Percentiles rank a stretch among this genome's conserved stretches.
Evolutionary conservation across 2,113 vertebrate genomes (phyloP).

Genomic region (Phycodurus eques): DNA sequence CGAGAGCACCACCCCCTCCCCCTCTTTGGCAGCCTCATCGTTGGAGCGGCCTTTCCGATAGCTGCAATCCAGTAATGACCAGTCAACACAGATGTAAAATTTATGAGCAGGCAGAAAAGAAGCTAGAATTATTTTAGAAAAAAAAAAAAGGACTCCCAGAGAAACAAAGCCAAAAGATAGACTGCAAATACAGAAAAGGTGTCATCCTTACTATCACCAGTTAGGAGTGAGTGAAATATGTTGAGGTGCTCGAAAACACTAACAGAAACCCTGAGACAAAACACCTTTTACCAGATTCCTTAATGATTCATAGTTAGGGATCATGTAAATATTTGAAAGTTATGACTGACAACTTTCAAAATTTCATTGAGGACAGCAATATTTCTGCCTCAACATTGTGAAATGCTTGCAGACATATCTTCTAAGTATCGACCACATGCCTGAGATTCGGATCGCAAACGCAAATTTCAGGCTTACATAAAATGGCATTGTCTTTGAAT

Average conservation of each 20-base stretch:
- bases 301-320: too few relatives aligned
- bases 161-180: not conserved
- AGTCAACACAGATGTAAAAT: constrained; percentile 18
- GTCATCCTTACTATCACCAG: not conserved
- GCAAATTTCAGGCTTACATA: too few relatives aligned
- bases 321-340: too few relatives aligned
- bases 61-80: constrained; percentile 63
- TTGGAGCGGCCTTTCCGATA: not conserved
- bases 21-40: constrained; percentile 13
- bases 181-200: not conserved
- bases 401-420: too few relatives aligned
- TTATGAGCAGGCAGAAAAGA: not conserved
- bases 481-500: too few relatives aligned
- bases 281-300: too few relatives aligned
- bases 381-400: too few relatives aligned
- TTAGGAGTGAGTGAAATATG: not conserved
- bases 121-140: not conserved
- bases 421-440: too few relatives aligned
- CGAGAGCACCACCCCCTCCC: constrained; percentile 27
- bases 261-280: not conserved
- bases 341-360: too few relatives aligned
- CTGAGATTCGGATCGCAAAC: too few relatives aligned
- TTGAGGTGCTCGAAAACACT: not conserved
- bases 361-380: too few relatives aligned
- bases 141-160: not conserved